Conservation (phyloP, 2,113 vertebrate species). For the Heterotilapia buettikoferi region DNA sequence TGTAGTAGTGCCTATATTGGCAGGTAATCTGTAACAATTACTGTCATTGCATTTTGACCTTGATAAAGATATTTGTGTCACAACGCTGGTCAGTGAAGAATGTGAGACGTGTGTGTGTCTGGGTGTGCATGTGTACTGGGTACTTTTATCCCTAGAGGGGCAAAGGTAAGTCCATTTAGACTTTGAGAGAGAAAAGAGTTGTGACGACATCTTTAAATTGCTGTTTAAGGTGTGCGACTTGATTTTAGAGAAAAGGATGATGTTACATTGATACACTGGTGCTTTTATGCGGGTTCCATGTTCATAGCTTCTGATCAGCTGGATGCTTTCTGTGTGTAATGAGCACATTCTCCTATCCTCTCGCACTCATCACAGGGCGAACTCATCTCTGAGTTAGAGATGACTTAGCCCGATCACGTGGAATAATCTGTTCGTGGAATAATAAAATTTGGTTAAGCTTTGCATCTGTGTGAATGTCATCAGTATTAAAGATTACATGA, state of each 20-base stretch:
- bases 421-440: no score
- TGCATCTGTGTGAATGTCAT: no score
- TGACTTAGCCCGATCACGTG: no score
- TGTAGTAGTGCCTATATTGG: not conserved
- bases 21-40: slow-evolving; percentile 14
- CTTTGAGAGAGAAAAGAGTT: not conserved
- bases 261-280: not conserved
- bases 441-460: no score
- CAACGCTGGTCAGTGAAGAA: not conserved
- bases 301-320: no score
- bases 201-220: not conserved
- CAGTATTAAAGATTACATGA: no score
- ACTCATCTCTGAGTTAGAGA: not conserved
- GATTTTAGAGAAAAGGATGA: not conserved
- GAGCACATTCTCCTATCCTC: no score
- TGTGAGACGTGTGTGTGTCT: not conserved
- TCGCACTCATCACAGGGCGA: not conserved
- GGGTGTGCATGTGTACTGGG: not conserved
- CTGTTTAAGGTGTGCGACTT: not conserved
- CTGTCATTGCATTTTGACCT: not conserved
- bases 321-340: no score
- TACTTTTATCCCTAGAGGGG: not conserved
- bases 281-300: no score
- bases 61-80: not conserved
- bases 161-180: not conserved